These are phyloP conservation scores for Lepus europaeus DNA, from an alignment of 2,113 vertebrate genomes.

Conservation along the genomic window DNA sequence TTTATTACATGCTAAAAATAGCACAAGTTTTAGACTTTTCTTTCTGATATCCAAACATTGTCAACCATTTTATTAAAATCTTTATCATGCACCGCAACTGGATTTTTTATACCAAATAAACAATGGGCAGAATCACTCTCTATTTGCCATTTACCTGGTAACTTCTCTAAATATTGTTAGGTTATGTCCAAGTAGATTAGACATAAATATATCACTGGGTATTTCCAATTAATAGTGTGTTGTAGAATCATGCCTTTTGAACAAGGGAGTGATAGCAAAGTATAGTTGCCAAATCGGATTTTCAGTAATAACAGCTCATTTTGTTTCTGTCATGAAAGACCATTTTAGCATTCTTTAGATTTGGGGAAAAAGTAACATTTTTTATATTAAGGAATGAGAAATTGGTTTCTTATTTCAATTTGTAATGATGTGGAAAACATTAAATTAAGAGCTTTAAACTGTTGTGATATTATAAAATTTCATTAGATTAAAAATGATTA, in stretches of 20 bases:
- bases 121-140: neutral
- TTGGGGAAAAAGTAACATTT: neutral
- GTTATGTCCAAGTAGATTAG: neutral
- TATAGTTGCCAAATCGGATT: neutral
- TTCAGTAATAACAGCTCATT: neutral
- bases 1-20: neutral
- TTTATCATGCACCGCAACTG: too few relatives aligned
- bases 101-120: too few relatives aligned
- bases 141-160: neutral
- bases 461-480: neutral
- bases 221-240: neutral
- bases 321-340: neutral
- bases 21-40: neutral
- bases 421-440: slow-evolving; percentile 15
- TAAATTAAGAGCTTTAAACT: slow-evolving; percentile 11
- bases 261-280: neutral
- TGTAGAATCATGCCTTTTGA: neutral
- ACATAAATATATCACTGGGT: neutral
- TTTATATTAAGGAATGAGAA: neutral
- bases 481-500: neutral
- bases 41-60: neutral
- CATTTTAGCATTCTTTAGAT: neutral
- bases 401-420: neutral
- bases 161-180: neutral
- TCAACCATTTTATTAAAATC: neutral